Base-by-base conservation (phyloP, 2,888 invertebrate genomes). In the Tachina fera region DNA sequence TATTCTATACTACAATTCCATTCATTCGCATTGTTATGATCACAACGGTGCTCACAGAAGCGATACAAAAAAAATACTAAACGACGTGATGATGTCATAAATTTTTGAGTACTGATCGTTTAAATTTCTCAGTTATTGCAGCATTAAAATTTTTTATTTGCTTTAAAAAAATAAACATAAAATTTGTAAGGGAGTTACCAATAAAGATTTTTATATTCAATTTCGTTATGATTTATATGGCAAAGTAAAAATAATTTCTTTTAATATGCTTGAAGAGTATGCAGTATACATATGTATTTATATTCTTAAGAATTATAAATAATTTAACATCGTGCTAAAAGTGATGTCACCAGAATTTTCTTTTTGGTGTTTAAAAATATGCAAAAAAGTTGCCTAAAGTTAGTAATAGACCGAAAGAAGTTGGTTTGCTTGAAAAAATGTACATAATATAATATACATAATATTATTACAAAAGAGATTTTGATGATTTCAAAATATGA, bases 11-110 rank as follows among this genome's bases (percentile, higher is more conserved):
- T 10, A 4, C 41, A n/a, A 39, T n/a, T 67, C 39, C 43, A 43
- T 49, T 77, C 68, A 49, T 19, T 74, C 63, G 43, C 56, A 63
- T 63, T 43, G 60, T 16, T 31, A 4, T 74, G 72, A 67, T 74
- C 58, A 79, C 5, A 31, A 31, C 31, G 6, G 31, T 31, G 31
- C 31, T 31, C 31, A 58, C 58, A 39, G 22, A 58, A 16, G 31
- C 16, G 16, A 39, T 39, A 67, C 8, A 31, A 22, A 41, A 19
- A 19, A 56, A 31, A 14, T 11, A 43, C 1, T 22, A 5, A 45
- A 58, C 45, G 11, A 39, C 22, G 45, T 60, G 47, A 74, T 85
- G 85, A 85, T 85, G 85, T 85, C 85, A 85, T 85, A 78, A 39
- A 60, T 49, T 56, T 72, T 58, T 56, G 16, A 61, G 53, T 31